These are phyloP conservation scores for Elephantulus edwardii DNA, from an alignment of 2,113 vertebrate species.

Conservation along the genomic window DNA sequence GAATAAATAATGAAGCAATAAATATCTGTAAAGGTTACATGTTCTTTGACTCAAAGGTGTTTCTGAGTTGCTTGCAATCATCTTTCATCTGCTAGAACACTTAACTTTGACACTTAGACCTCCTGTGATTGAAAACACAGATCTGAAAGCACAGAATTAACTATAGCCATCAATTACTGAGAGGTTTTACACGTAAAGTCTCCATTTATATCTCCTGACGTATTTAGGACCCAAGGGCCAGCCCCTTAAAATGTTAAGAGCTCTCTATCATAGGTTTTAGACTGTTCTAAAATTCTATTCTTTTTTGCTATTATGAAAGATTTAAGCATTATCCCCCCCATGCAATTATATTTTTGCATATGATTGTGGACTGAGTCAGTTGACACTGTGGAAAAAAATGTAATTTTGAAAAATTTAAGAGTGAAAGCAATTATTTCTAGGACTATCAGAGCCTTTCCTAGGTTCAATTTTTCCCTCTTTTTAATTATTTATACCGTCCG, in stretches of 20 bases:
- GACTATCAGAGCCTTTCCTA: not conserved
- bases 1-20: slow-evolving; percentile 16
- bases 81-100: not conserved
- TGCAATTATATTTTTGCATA: not conserved
- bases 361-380: not conserved
- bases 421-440: slow-evolving; percentile 42
- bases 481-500: slow-evolving; percentile 65
- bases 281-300: not conserved
- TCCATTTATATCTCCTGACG: not conserved
- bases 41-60: slow-evolving; percentile 23
- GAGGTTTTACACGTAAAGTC: slow-evolving; percentile 28
- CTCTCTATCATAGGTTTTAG: not conserved
- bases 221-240: not conserved
- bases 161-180: not conserved
- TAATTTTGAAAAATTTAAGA: slow-evolving; percentile 51
- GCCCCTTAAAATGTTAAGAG: slow-evolving; percentile 6
- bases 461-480: slow-evolving; percentile 51
- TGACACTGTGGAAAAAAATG: not conserved
- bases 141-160: slow-evolving; percentile 42
- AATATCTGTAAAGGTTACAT: not conserved
- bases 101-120: not conserved
- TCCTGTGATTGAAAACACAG: not conserved
- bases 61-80: not conserved
- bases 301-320: slow-evolving; percentile 27
- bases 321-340: not conserved